Evolutionary conservation across 2,797 vertebrate species (phyloP), one percentile per base, ranked within the genome.

Genomic region (Trichosurus vulpecula): DNA sequence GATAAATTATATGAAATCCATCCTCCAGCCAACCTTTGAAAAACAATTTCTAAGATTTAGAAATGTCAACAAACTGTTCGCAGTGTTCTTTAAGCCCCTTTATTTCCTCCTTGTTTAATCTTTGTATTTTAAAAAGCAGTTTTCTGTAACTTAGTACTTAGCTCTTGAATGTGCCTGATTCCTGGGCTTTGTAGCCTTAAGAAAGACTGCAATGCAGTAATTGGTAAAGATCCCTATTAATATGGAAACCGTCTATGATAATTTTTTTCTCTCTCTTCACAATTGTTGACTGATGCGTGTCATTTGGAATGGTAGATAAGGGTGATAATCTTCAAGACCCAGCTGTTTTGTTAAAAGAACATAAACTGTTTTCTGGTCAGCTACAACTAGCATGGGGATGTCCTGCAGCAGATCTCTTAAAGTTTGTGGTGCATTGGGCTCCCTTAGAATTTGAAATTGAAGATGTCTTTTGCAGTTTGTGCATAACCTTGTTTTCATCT

Each of bases 181-280:
- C 92, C 5, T 56, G 0, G 52, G 93, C 95, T 90, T 92, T 90
- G 92, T 93, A 95, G 97, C 96, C 56, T 93, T 97, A 52, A 31
- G 97, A 97, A 98, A 97, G 97, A 98, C 98, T 98, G 98, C 98
- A 98, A 94, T 98, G 98, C 98, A 98, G 97, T 96, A 87, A 94
- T 94, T 95, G 90, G 94, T 93, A 96, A 92, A 95, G 95, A 94
- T 92, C 96, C 74, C 98, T 92, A 90, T 66, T 95, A 94, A 58
- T 90, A 96, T 94, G 97, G 96, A 97, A 97, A 95, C 97, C 93
- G 47, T 97, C 90, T 89, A 3, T 56, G n/a, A 90, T 54, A 93
- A 92, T 92, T 27, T 91, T 91, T 29, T n/a, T 90, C 52, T 97
- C 93, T 92, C 94, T 53, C 61, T 96, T 52, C 30, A 0, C 30